Percentiles rank a stretch among this genome's conserved stretches.
Evolutionary conservation across 2,797 vertebrate species (phyloP).

Genomic region (Smutsia temminckii): DNA sequence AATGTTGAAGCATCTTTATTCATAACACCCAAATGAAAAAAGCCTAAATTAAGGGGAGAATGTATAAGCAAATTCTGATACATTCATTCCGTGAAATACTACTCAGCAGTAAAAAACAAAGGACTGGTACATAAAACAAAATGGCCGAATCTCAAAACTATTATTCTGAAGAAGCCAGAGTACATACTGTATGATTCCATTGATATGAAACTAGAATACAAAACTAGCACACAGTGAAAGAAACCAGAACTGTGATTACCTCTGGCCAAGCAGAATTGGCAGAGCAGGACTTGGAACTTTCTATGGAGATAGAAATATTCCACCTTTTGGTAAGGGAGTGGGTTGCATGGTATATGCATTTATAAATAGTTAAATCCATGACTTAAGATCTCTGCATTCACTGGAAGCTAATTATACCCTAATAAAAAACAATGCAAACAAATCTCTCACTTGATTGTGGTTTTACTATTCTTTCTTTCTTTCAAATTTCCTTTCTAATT

Average conservation of each 20-base stretch:
- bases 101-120: not conserved
- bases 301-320: not conserved
- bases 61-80: not conserved
- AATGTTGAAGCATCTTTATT: not conserved
- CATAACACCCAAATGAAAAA: not conserved
- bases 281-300: not conserved
- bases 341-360: not conserved
- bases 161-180: not conserved
- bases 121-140: not conserved
- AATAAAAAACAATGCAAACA: not conserved
- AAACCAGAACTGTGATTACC: not conserved
- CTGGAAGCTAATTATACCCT: not conserved
- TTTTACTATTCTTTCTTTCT: not conserved
- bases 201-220: not conserved
- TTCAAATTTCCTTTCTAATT: not conserved
- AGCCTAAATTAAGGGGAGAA: not conserved
- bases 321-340: not conserved
- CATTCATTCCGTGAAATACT: not conserved
- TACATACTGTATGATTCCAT: not conserved
- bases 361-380: not conserved
- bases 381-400: not conserved
- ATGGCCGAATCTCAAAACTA: not conserved
- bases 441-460: not conserved
- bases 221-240: not conserved
- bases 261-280: not conserved